Evolutionary conservation across 2,113 vertebrate species (phyloP), one percentile per base, ranked within the genome.

Genomic region (Grus americana): DNA sequence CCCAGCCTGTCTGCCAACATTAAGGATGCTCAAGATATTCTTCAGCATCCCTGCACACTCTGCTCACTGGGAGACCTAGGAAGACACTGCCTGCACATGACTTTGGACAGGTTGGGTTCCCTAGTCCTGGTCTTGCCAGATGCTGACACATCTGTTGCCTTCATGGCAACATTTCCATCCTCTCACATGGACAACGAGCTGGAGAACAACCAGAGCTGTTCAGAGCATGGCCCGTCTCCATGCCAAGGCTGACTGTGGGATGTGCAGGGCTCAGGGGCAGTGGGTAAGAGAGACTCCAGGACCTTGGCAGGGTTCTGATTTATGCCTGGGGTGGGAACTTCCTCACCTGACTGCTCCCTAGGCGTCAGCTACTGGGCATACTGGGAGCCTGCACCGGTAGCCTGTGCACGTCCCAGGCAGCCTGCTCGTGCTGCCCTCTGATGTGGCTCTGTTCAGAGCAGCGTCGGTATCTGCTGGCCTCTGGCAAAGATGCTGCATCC

Each of bases 171-270:
- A 15, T 30, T 44, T 67, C 62, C 18, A 22, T 78, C 14, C 16
- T 86, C 18, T 82, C 10, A 4, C 0, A 0, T 22, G 18, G 40
- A 10, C 54, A 10, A 52, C 0, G 1, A 68, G 9, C 44, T 62
- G 52, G 47, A 84, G 59, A 81, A 20, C 36, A 61, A 8, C 15
- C 29, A n/a, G 62, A 73, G 38, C 79, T 40, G 11, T 57, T 58
- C 2, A 24, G 27, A 15, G 24, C 18, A 30, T 1, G 3, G 66
- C 40, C 10, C 8, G 1, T 58, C 42, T 68, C 63, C 17, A 2
- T 55, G n/a, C 11, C 50, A 54, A 34, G 47, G 59, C 52, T n/a
- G 21, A 13, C 55, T 71, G 72, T 54, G 72, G 30, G 58, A 5
- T 42, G 15, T 61, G 46, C 29, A 70, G 81, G 30, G 24, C 63